Conservation (phyloP, 2,888 invertebrate species). For the Glomeris marginata region DNA sequence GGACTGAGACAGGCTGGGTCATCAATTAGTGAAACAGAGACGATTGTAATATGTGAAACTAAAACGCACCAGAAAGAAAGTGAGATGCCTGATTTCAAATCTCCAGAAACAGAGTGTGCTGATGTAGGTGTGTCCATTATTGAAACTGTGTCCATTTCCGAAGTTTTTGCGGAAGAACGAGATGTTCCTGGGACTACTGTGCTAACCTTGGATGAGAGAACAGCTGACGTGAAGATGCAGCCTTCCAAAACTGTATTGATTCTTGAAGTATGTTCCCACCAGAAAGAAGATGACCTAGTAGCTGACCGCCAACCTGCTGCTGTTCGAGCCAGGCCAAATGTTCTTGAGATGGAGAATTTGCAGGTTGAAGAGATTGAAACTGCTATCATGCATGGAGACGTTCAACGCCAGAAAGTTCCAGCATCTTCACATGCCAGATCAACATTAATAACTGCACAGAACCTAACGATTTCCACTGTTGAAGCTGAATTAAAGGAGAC, state of each 20-base stretch:
- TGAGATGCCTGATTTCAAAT: background rate
- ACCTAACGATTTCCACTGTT: background rate
- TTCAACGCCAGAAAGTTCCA: too few relatives aligned
- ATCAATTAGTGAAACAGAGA: too few relatives aligned
- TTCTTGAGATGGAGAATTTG: constrained; percentile 13
- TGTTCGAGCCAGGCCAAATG: constrained; percentile 9
- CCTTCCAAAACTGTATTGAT: constrained; percentile 17
- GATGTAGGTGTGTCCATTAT: background rate
- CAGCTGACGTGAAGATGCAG: constrained; percentile 15
- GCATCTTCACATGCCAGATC: too few relatives aligned
- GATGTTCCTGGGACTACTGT: constrained; percentile 15
- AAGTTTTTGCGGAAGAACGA: constrained; percentile 15
- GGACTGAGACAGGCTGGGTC: too few relatives aligned
- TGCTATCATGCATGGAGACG: constrained; percentile 4
- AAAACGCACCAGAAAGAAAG: too few relatives aligned
- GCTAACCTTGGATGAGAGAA: constrained; percentile 13
- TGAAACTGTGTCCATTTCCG: constrained; percentile 12
- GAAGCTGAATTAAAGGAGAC: constrained; percentile 11
- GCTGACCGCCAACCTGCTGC: background rate
- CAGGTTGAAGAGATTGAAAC: constrained; percentile 10
- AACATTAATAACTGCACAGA: background rate
- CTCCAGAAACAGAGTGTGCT: constrained; percentile 12
- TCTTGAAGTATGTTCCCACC: constrained; percentile 14
- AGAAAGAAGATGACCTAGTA: constrained; percentile 16
- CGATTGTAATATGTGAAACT: too few relatives aligned